phyloP scores from a whole-genome alignment of 2,113 vertebrate genomes.

The Tetrax tetrax region DNA sequence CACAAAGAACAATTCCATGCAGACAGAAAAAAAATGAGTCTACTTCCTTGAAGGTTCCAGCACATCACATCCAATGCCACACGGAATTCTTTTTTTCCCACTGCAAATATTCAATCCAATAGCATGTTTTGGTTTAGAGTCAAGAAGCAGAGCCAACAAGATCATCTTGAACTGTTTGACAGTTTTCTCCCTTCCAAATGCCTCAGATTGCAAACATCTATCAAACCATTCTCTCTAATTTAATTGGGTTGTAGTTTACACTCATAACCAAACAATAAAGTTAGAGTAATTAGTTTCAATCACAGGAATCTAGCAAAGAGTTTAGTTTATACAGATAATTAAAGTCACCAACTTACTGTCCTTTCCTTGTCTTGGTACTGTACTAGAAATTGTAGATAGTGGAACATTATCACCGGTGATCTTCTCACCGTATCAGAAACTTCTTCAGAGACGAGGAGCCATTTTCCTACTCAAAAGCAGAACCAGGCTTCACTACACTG shows the following conservation, averaged over 20 bases:
- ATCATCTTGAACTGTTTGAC: not conserved
- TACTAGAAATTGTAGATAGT: not conserved
- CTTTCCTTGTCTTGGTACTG: conserved; percentile 60
- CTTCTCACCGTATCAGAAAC: not conserved
- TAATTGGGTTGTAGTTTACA: conserved; percentile 70
- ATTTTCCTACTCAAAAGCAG: conserved; percentile 3
- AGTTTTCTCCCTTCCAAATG: conserved; percentile 1
- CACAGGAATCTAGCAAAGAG: conserved; percentile 55
- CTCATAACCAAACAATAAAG: conserved; percentile 72
- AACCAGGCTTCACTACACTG: not conserved
- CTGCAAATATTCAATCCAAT: not conserved
- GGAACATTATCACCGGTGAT: not conserved
- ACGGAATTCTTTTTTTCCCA: not conserved
- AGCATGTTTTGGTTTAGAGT: not conserved
- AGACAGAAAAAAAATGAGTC: not conserved
- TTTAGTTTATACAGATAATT: conserved; percentile 74
- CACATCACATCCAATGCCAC: not conserved
- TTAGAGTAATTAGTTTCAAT: conserved; percentile 70
- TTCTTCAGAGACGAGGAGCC: not conserved
- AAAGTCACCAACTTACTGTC: conserved; percentile 63
- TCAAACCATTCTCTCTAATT: conserved; percentile 52
- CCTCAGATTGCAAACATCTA: not conserved
- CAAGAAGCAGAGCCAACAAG: not conserved
- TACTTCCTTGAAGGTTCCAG: not conserved
- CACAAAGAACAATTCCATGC: not conserved